Evolutionary conservation across 2,888 invertebrate genomes (phyloP).

Genomic region (Thymelicus sylvestris): DNA sequence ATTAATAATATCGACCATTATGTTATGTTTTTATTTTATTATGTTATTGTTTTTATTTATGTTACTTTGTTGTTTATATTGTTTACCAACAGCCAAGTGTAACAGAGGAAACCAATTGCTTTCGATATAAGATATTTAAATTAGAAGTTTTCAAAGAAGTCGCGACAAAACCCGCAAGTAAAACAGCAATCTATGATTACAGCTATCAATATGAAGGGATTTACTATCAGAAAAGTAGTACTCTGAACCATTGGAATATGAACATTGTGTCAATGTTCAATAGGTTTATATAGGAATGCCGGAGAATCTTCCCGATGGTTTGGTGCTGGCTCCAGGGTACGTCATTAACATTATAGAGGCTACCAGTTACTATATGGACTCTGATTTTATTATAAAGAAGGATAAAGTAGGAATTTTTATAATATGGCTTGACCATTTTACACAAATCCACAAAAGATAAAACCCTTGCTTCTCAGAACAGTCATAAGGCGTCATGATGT

Average conservation of each 20-base stretch:
- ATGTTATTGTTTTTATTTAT: too few relatives aligned
- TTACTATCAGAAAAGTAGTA: conserved; percentile 3
- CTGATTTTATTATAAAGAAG: conserved; percentile 42
- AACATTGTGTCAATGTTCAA: conserved; percentile 24
- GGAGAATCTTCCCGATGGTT: conserved; percentile 61
- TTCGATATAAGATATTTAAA: neutral
- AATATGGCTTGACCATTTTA: neutral
- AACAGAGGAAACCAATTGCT: neutral
- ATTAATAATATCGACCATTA: too few relatives aligned
- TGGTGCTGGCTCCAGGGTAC: conserved; percentile 60
- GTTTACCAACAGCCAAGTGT: too few relatives aligned
- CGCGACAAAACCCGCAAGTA: conserved; percentile 36
- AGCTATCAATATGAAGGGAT: conserved; percentile 30
- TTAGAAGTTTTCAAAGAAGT: conserved; percentile 18
- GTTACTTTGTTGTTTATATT: too few relatives aligned
- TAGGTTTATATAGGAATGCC: conserved; percentile 40
- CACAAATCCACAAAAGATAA: too few relatives aligned
- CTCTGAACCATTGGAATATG: conserved; percentile 33
- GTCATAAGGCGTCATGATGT: too few relatives aligned
- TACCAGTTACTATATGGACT: conserved; percentile 60
- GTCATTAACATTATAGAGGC: conserved; percentile 73
- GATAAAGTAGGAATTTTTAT: conserved; percentile 1
- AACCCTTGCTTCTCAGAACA: too few relatives aligned
- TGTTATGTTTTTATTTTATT: too few relatives aligned
- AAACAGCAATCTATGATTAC: conserved; percentile 45